Evolutionary conservation across 2,113 vertebrate genomes (phyloP), one percentile per base, ranked within the genome.

Genomic region (Cynocephalus volans): DNA sequence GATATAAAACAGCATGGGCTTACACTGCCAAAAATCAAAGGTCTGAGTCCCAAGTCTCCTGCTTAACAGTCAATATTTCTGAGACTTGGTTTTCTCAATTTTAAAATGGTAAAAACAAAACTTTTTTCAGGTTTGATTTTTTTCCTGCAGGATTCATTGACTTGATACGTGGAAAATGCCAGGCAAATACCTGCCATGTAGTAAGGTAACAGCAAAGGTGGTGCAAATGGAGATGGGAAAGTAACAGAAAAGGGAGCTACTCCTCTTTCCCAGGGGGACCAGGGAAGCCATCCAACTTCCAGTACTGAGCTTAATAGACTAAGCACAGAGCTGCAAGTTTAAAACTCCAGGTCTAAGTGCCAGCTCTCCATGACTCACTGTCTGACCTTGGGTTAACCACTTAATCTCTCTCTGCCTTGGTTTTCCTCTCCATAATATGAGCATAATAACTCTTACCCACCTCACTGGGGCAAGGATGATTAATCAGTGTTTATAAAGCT

Each of bases 401-500:
- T 96, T 89, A 45, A 96, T 94, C 93, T 95, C 79, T 95, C 79
- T 80, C 89, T 93, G 45, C 89, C 77, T 98, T 88, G 54, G 72
- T 88, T 97, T 96, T 92, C 87, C 41, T 96, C 90, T 88, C 88
- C 23, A 64, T 95, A 97, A 96, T 95, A 96, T 62, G 76, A 98
- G 54, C 70, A 48, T 97, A 96, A 97, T 98, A 96, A 97, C 83
- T 97, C 95, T 95, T 96, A 48, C 69, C 91, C 89, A 95, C 62
- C 64, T 93, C 87, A 93, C 79, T 76, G n/a, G 92, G 84, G 73
- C 88, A 95, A 94, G 62, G 83, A 94, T 88, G 90, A 97, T 96
- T 96, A 97, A 96, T 97, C 92, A 79, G 80, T 95, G 94, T 96
- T 97, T 95, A 88, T 97, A 92, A 96, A 96, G 60, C 91, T 84